A percentile compares a stretch with the other conserved stretches of the same genome.
These are phyloP conservation scores for Merops nubicus DNA, from an alignment of 2,113 vertebrate genomes.

Conservation along the genomic window DNA sequence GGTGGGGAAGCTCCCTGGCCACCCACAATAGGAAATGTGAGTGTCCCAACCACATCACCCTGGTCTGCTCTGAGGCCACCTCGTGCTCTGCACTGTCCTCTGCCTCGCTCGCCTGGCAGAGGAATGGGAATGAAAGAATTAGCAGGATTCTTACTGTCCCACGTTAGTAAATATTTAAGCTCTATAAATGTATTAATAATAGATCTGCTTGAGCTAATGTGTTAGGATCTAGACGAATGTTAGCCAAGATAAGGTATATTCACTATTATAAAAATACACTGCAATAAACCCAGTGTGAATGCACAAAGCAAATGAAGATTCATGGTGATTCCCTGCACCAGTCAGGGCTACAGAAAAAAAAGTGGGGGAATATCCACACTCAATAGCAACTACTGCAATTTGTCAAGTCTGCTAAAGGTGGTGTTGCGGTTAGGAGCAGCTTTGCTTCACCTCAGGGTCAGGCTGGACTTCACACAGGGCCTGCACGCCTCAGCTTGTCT, in stretches of 20 bases:
- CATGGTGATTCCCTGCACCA: neutral
- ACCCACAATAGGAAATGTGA: neutral
- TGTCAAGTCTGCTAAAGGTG: neutral
- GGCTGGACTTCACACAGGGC: neutral
- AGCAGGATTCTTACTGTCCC: neutral
- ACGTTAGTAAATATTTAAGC: neutral
- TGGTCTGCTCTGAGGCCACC: neutral
- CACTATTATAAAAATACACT: neutral
- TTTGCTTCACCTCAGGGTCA: neutral
- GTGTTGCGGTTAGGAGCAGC: neutral
- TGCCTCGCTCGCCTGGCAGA: fast-evolving
- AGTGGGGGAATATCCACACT: neutral
- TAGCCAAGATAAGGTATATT: neutral
- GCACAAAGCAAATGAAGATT: neutral
- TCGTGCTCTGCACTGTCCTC: neutral
- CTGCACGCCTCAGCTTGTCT: neutral
- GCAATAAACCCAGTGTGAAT: neutral
- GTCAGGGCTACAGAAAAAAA: neutral
- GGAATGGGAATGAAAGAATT: neutral
- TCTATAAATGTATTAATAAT: neutral
- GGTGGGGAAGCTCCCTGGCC: neutral
- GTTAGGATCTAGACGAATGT: neutral
- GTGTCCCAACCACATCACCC: neutral
- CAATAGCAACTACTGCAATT: neutral
- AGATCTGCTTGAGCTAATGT: neutral